Conservation (phyloP, 2,113 vertebrate species). For the Orthochromis malagaraziensis region DNA sequence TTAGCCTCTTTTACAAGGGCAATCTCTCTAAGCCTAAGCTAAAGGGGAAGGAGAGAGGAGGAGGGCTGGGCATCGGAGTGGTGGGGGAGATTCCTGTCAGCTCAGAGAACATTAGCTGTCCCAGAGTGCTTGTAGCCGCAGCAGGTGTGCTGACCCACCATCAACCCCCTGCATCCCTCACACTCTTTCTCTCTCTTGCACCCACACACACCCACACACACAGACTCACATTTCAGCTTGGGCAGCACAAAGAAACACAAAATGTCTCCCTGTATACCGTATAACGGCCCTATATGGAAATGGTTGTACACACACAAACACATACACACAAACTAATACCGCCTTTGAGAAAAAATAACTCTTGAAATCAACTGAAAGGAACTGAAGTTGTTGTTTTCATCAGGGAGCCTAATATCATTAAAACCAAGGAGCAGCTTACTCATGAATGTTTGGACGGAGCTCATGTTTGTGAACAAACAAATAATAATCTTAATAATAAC, state of each 20-base stretch:
- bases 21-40: slow-evolving; percentile 66
- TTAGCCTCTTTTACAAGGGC: slow-evolving; percentile 76
- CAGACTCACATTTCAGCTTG: background rate
- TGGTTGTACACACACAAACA: background rate
- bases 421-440: background rate
- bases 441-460: fast-evolving
- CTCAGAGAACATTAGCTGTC: slow-evolving; percentile 72
- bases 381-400: slow-evolving; percentile 32
- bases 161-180: slow-evolving; percentile 52
- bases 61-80: slow-evolving; percentile 27
- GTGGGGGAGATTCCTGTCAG: slow-evolving; percentile 72
- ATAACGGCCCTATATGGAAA: background rate
- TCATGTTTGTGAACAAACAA: background rate
- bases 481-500: background rate
- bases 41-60: slow-evolving; percentile 50
- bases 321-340: background rate
- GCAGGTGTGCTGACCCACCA: slow-evolving; percentile 77
- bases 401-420: slow-evolving; percentile 1
- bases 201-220: background rate
- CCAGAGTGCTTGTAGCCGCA: slow-evolving; percentile 76
- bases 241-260: background rate
- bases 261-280: background rate
- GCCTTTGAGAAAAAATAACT: slow-evolving; percentile 1
- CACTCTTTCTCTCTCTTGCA: background rate
- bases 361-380: slow-evolving; percentile 8